Evolutionary conservation across 2,888 invertebrate species (phyloP).

Genomic region (Luffia ferchaultella): DNA sequence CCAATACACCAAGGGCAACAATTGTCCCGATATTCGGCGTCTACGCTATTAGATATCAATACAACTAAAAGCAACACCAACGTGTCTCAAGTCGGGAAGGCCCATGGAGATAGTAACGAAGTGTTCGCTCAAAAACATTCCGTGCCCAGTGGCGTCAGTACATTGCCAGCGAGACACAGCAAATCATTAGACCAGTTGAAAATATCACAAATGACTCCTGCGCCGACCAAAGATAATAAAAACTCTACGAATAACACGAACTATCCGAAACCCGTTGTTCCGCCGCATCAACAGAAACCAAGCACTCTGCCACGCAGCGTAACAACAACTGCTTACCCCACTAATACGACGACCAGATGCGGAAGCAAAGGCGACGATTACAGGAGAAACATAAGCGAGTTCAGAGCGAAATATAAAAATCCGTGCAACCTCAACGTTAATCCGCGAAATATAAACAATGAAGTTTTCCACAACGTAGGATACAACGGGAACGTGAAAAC

Average conservation of each 20-base stretch:
- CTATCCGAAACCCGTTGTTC: constrained; percentile 48
- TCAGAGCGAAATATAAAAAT: constrained; percentile 70
- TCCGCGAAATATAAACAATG: constrained; percentile 42
- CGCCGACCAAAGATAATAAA: constrained; percentile 36
- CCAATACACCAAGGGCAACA: constrained; percentile 52
- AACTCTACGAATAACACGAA: constrained; percentile 50
- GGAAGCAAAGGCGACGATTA: constrained; percentile 60
- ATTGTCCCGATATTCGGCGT: constrained; percentile 68
- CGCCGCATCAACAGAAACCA: constrained; percentile 48
- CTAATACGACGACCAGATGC: constrained; percentile 49
- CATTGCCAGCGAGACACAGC: constrained; percentile 77
- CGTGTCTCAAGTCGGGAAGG: constrained; percentile 32
- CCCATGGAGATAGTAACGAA: constrained; percentile 36
- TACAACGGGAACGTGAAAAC: constrained; percentile 46
- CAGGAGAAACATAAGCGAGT: constrained; percentile 68
- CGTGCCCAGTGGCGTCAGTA: constrained; percentile 55
- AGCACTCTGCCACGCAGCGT: constrained; percentile 59
- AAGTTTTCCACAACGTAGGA: constrained; percentile 52
- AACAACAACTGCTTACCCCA: constrained; percentile 51
- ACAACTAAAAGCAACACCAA: constrained; percentile 33
- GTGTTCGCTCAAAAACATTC: constrained; percentile 42
- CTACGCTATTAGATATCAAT: constrained; percentile 60
- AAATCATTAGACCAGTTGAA: constrained; percentile 83
- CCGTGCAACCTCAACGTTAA: constrained; percentile 47
- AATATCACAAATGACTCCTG: constrained; percentile 52